Evolutionary conservation across 2,797 vertebrate genomes (phyloP).

Genomic region (Chaenodraco wilsoni): DNA sequence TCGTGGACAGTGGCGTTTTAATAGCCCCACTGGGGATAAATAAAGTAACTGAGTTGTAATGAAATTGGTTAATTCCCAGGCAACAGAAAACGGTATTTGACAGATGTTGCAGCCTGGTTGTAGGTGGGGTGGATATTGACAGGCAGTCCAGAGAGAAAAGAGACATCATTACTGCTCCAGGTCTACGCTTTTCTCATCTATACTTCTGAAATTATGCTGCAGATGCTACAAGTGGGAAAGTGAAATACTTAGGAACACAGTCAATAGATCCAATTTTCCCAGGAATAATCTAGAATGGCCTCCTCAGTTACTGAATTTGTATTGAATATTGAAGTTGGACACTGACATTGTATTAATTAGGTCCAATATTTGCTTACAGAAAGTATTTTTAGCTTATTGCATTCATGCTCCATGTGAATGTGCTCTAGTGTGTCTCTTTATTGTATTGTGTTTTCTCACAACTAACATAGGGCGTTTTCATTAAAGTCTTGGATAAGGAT

Average conservation of each 20-base stretch:
- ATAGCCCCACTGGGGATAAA: conserved; percentile 2
- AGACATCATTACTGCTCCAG: conserved; percentile 34
- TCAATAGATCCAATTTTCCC: conserved; percentile 58
- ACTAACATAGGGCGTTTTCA: too few species aligned
- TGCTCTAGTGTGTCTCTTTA: not conserved
- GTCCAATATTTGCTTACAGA: conserved; percentile 8
- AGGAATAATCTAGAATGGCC: conserved; percentile 66
- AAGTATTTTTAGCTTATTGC: not conserved
- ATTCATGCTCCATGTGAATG: not conserved
- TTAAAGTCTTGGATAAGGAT: not conserved
- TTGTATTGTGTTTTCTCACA: not conserved
- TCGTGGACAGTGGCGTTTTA: conserved; percentile 4
- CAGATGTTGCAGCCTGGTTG: conserved; percentile 20
- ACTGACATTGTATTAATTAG: conserved; percentile 26
- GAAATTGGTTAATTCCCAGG: conserved; percentile 26
- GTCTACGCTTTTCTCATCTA: conserved; percentile 46
- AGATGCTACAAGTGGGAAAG: conserved; percentile 40
- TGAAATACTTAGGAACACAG: conserved; percentile 55
- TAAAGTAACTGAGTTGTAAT: conserved; percentile 18
- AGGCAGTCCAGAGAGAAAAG: conserved; percentile 26
- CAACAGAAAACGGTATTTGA: conserved; percentile 26
- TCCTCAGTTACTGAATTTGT: conserved; percentile 49
- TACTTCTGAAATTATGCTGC: conserved; percentile 50
- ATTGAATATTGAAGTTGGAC: conserved; percentile 1
- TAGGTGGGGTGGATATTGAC: conserved; percentile 42